phyloP scores from a whole-genome alignment of 2,113 vertebrate species.

The Apodemus speciosus region DNA sequence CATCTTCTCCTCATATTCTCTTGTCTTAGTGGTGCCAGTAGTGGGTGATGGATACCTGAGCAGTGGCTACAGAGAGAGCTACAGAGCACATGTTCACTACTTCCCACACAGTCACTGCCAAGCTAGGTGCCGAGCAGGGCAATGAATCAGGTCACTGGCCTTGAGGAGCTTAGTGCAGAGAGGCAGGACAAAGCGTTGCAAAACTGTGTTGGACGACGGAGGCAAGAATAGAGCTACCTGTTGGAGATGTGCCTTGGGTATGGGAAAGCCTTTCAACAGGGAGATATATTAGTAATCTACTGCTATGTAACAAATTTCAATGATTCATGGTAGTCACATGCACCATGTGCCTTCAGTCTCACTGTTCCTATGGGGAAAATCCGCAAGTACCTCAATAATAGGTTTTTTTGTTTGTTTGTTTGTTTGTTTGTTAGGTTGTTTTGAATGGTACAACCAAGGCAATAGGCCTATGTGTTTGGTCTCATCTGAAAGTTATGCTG shows the following conservation, averaged over 20 bases:
- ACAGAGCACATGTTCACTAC: neutral
- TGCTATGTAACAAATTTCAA: constrained; percentile 31
- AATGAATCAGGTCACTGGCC: constrained; percentile 41
- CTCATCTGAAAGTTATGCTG: neutral
- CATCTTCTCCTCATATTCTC: constrained; percentile 41
- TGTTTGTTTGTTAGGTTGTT: too few species aligned
- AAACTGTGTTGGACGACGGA: neutral
- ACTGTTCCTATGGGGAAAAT: constrained; percentile 9
- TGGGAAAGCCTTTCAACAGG: neutral
- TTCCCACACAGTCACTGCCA: constrained; percentile 7
- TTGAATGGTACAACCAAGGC: neutral
- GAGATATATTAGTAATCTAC: neutral
- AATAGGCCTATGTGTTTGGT: neutral
- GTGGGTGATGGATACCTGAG: constrained; percentile 6
- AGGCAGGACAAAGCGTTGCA: constrained; percentile 38
- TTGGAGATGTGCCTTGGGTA: neutral
- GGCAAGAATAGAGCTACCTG: neutral
- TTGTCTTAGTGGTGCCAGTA: neutral
- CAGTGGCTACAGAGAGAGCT: neutral
- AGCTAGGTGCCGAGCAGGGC: constrained; percentile 26
- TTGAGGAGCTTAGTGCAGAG: constrained; percentile 12
- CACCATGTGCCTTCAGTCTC: neutral
- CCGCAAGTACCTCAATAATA: neutral
- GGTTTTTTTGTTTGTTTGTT: too few species aligned
- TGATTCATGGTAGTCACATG: neutral